Percentiles rank a stretch among this genome's conserved stretches.
These are phyloP conservation scores for Vireo griseus DNA, from an alignment of 2,797 vertebrate genomes.

Conservation along the genomic window DNA sequence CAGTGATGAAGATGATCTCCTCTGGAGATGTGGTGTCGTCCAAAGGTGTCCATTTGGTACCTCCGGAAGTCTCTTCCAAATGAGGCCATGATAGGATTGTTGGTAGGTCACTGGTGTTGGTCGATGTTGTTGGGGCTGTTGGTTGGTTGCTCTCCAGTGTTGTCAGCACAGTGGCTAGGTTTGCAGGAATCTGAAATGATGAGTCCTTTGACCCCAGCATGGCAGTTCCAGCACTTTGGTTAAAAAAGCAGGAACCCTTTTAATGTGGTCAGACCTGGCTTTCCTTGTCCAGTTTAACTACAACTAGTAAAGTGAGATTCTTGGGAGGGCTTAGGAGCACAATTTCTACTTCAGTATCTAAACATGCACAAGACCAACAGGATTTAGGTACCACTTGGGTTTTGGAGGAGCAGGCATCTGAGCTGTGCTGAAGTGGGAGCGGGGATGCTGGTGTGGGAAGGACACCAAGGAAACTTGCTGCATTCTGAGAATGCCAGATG, in stretches of 20 bases:
- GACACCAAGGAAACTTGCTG: background rate
- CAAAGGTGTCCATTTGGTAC: rapidly evolving
- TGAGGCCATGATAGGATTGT: background rate
- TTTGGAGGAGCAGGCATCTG: background rate
- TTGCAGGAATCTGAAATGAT: background rate
- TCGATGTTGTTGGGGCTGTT: background rate
- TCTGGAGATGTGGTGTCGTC: background rate
- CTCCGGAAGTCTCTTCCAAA: background rate
- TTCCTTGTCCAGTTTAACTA: background rate
- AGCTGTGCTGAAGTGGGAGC: background rate
- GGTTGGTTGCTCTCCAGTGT: background rate
- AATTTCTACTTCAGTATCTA: background rate
- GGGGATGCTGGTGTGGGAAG: background rate
- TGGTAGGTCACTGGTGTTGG: background rate
- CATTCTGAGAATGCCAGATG: background rate
- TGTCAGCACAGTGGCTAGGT: background rate
- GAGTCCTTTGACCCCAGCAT: background rate
- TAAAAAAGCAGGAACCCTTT: background rate
- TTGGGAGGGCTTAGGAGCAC: background rate
- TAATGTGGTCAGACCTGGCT: background rate
- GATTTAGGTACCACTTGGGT: background rate
- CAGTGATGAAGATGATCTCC: background rate
- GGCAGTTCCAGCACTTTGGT: background rate
- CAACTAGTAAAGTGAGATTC: background rate
- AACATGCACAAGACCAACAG: rapidly evolving